Percentiles rank a stretch among this genome's conserved stretches.
Evolutionary conservation across 1,140 invertebrate genomes (phyloP).

Genomic region (Paraescarpia echinospica): DNA sequence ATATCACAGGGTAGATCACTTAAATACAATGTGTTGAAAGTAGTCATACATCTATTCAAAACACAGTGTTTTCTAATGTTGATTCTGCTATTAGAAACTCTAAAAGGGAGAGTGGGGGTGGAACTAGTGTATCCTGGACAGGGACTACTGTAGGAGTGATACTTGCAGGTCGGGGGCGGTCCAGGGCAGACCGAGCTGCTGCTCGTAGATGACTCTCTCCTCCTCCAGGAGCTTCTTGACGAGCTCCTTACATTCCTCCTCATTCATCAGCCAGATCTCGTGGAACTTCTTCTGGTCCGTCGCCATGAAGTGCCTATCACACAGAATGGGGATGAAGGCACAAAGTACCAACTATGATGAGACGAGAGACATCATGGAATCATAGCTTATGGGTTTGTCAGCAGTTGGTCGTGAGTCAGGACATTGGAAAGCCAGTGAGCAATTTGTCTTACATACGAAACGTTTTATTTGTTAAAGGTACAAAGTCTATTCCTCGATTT

Average conservation of each 20-base stretch:
- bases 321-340: constrained; percentile 44
- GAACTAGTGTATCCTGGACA: no score
- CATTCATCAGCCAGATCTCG: constrained; percentile 73
- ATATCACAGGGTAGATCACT: no score
- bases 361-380: neutral
- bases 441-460: no score
- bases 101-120: no score
- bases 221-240: constrained; percentile 64
- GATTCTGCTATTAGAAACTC: no score
- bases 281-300: constrained; percentile 63
- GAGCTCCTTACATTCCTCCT: constrained; percentile 63
- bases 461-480: no score
- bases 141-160: neutral
- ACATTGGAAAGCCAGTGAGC: no score
- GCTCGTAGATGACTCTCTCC: constrained; percentile 70
- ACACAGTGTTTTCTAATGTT: no score
- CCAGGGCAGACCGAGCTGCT: constrained; percentile 71
- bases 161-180: constrained; percentile 27
- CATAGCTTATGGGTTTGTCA: neutral
- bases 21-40: no score
- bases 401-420: no score
- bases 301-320: constrained; percentile 69
- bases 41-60: no score
- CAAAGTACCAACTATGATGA: neutral
- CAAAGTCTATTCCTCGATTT: no score